phyloP scores from a whole-genome alignment of 2,113 vertebrate species.

The Excalfactoria chinensis region DNA sequence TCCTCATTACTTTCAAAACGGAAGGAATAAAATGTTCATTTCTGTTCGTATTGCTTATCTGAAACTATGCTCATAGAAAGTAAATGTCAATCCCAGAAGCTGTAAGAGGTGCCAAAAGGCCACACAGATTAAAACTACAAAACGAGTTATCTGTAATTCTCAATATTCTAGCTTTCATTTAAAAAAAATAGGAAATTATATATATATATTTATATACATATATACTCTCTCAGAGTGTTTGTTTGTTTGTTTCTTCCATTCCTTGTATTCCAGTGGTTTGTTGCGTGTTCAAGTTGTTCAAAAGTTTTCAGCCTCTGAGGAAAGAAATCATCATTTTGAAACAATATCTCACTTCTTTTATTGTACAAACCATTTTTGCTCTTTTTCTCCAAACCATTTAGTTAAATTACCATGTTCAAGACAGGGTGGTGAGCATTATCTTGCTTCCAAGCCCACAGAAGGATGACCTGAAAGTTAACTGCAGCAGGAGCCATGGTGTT shows the following conservation, averaged over 20 bases:
- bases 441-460: not conserved
- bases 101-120: not conserved
- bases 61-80: not conserved
- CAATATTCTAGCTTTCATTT: not conserved
- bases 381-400: not conserved
- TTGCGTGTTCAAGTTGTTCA: not conserved
- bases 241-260: rapidly evolving
- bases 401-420: not conserved
- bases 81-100: not conserved
- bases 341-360: not conserved
- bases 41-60: not conserved
- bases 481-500: not conserved
- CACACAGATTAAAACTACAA: not conserved
- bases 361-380: not conserved
- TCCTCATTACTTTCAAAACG: not conserved
- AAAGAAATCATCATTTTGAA: not conserved
- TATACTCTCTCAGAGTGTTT: not conserved
- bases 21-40: not conserved
- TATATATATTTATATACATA: too few species aligned
- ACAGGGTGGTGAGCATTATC: not conserved
- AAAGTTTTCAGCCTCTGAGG: not conserved
- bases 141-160: not conserved
- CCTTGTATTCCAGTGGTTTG: not conserved
- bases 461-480: not conserved
- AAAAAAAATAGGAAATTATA: not conserved